Conservation (phyloP, 2,113 vertebrate genomes). For the Elephantulus edwardii region DNA sequence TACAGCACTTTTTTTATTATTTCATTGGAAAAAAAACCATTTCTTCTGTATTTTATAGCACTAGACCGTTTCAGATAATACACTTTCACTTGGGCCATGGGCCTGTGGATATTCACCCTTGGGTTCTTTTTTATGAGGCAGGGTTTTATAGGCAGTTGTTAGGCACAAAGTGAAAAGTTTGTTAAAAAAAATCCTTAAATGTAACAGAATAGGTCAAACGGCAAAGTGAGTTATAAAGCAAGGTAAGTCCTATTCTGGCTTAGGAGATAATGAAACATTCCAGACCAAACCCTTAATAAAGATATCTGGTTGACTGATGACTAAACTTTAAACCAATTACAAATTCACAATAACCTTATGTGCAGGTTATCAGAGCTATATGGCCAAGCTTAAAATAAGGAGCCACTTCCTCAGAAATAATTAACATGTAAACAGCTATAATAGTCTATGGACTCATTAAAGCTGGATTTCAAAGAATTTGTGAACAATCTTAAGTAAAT, state of each 20-base stretch:
- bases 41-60: slow-evolving; percentile 35
- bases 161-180: slow-evolving; percentile 51
- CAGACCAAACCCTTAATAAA: neutral
- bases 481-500: neutral
- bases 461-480: neutral
- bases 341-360: neutral
- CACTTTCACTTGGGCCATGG: neutral
- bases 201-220: neutral
- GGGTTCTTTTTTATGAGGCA: slow-evolving; percentile 42
- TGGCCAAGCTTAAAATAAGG: neutral
- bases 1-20: slow-evolving; percentile 45
- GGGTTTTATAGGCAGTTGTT: slow-evolving; percentile 29
- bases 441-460: neutral
- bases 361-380: neutral
- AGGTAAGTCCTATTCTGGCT: neutral
- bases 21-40: neutral
- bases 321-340: neutral
- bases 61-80: neutral
- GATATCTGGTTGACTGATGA: neutral
- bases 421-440: neutral
- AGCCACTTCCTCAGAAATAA: neutral
- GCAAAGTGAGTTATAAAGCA: neutral
- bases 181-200: neutral
- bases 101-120: neutral
- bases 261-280: neutral